These are phyloP conservation scores for Eumerus sabulonum DNA, from an alignment of 2,888 invertebrate genomes.

Conservation along the genomic window DNA sequence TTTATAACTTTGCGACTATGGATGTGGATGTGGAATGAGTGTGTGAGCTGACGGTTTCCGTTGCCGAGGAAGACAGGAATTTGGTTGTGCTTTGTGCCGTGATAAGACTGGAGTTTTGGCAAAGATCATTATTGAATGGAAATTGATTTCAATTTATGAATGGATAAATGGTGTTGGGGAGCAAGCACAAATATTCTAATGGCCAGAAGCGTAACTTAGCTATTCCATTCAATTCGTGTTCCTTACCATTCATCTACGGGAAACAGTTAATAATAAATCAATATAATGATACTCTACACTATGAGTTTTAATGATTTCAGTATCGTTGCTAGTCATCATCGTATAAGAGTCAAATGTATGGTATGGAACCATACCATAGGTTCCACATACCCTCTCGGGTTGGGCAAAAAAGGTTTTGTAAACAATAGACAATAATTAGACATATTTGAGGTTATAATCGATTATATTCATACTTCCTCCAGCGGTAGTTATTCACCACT, in stretches of 20 bases:
- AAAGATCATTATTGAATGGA: constrained; percentile 28
- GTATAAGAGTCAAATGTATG: neutral
- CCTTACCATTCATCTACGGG: neutral
- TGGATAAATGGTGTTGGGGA: constrained; percentile 9
- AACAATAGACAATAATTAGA: too few relatives aligned
- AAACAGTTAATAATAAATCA: constrained; percentile 1
- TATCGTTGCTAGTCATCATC: neutral
- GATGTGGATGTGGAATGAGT: constrained; percentile 2
- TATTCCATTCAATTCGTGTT: constrained; percentile 3
- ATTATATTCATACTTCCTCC: too few relatives aligned
- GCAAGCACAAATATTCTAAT: neutral
- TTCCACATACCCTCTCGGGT: too few relatives aligned
- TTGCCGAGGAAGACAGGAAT: constrained; percentile 11
- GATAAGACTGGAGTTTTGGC: constrained; percentile 29
- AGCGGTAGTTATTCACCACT: too few relatives aligned
- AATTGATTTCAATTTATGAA: constrained; percentile 34
- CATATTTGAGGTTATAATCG: too few relatives aligned
- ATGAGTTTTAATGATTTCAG: neutral
- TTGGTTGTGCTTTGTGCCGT: constrained; percentile 14
- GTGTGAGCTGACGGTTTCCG: constrained; percentile 5
- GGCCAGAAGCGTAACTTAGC: constrained; percentile 3
- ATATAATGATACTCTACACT: neutral
- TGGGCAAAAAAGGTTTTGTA: too few relatives aligned
- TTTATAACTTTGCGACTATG: constrained; percentile 41
- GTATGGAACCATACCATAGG: too few relatives aligned